Conservation (phyloP, 2,888 invertebrate species). For the Omphaloscelis lunosa region DNA sequence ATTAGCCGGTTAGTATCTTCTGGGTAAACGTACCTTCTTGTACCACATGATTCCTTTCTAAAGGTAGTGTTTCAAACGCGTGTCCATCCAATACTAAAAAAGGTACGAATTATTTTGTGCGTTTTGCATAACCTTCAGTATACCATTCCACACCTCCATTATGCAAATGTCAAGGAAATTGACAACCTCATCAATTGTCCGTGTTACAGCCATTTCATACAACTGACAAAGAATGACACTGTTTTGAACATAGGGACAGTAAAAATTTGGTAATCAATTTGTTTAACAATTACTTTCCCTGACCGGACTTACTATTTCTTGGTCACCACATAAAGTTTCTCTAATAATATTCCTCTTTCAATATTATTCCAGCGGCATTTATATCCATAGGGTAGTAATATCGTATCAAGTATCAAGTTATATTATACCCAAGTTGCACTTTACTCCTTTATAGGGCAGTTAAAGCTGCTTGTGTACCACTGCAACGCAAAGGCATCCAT, state of each 20-base stretch:
- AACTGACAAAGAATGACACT: background rate
- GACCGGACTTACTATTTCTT: no score
- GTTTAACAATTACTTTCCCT: background rate
- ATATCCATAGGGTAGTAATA: constrained; percentile 38
- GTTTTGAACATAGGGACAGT: background rate
- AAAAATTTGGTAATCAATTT: background rate
- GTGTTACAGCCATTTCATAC: background rate
- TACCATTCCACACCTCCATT: background rate
- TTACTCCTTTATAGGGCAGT: no score
- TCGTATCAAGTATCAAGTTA: constrained; percentile 55
- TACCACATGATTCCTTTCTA: background rate
- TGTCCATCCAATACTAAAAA: background rate
- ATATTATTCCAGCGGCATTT: constrained; percentile 30
- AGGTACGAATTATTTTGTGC: background rate
- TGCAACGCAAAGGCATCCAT: no score
- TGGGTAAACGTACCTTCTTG: background rate
- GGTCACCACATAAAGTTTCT: background rate
- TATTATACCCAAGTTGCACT: constrained; percentile 31
- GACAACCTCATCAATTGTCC: background rate
- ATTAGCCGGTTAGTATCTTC: no score
- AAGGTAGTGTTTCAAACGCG: background rate
- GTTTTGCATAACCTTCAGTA: background rate
- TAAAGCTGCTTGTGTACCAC: no score
- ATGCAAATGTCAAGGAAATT: background rate
- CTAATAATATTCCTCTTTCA: constrained; percentile 17